A percentile compares a stretch with the other conserved stretches of the same genome.
phyloP scores from a whole-genome alignment of 1,140 invertebrate species.

The Euborellia annulipes region DNA sequence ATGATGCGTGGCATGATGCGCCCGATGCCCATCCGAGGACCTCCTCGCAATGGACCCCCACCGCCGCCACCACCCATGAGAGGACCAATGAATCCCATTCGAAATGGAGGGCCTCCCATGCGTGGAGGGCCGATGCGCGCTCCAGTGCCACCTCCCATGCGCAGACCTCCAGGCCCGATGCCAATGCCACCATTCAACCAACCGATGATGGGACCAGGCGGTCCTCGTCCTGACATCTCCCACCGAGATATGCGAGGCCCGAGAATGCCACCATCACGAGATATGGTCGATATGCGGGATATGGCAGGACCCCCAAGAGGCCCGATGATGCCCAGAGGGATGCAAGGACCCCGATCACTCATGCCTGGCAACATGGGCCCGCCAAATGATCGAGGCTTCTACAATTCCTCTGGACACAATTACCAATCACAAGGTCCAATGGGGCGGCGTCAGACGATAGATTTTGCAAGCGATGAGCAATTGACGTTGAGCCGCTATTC shows the following conservation, averaged over 20 bases:
- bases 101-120: too few species aligned
- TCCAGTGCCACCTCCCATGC: background rate
- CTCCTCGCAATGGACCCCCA: background rate
- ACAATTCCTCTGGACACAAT: background rate
- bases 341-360: background rate
- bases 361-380: background rate
- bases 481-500: conserved; percentile 12
- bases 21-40: background rate
- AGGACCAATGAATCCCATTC: too few species aligned
- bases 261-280: background rate
- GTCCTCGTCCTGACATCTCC: too few species aligned
- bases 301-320: background rate
- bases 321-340: background rate
- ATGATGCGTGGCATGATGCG: background rate
- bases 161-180: background rate
- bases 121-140: too few species aligned
- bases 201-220: too few species aligned
- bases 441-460: background rate
- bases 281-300: background rate
- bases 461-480: conserved; percentile 10
- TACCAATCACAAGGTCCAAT: background rate
- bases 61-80: conserved; percentile 1
- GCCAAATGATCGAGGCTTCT: background rate
- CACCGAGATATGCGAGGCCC: background rate
- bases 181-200: too few species aligned